phyloP scores from a whole-genome alignment of 2,888 invertebrate genomes.

The Caradrina clavipalpis region DNA sequence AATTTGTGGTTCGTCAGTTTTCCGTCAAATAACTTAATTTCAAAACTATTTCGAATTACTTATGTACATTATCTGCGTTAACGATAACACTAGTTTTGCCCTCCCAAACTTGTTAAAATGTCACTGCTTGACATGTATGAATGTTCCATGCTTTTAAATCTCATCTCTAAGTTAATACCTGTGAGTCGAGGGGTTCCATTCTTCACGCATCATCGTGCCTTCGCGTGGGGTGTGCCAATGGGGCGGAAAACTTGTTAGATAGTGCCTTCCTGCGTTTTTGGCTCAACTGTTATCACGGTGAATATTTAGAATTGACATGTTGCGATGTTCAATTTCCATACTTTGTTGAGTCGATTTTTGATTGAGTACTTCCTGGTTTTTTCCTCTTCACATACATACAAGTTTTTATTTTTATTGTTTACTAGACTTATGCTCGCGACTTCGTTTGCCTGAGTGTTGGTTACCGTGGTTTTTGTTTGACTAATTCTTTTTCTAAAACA shows the following conservation, averaged over 20 bases:
- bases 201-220: conserved; percentile 71
- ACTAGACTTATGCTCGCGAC: background rate
- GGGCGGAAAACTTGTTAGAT: conserved; percentile 71
- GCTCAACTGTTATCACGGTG: conserved; percentile 37
- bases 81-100: background rate
- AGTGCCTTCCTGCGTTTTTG: conserved; percentile 66
- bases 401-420: background rate
- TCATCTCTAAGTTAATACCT: conserved; percentile 63
- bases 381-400: background rate
- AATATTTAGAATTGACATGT: conserved; percentile 68
- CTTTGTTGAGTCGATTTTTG: conserved; percentile 38
- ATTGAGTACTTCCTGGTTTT: conserved; percentile 30
- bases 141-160: conserved; percentile 52
- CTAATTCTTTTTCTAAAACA: too few species aligned
- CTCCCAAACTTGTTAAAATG: conserved; percentile 5
- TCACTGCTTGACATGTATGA: conserved; percentile 37
- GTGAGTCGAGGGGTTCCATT: conserved; percentile 62
- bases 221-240: conserved; percentile 67
- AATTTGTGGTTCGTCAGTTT: too few species aligned
- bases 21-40: too few species aligned
- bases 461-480: too few species aligned
- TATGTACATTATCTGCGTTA: too few species aligned
- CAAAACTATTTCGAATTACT: too few species aligned
- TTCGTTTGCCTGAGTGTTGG: too few species aligned
- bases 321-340: conserved; percentile 39